Base-by-base conservation (phyloP, 1,140 invertebrate genomes). In the Drosophila persimilis region DNA sequence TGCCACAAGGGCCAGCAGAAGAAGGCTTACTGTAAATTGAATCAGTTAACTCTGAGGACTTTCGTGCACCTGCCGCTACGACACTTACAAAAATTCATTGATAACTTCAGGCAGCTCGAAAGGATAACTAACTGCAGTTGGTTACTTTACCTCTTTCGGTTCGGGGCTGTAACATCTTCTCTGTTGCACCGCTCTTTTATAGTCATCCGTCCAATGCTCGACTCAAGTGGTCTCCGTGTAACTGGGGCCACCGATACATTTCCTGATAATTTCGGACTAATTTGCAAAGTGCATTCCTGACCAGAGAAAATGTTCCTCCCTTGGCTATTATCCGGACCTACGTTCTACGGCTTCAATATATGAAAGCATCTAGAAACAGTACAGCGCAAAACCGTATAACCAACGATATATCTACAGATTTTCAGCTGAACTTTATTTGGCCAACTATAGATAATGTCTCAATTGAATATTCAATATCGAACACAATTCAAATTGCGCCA, bases 61-160 rank as follows among this genome's bases (percentile, higher is more conserved):
- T 29, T 4, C 3, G 3, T 22, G 11, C 5, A n/a, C 3, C 44
- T 2, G 8, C 2, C 0, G 24, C 1, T 1, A 7, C 13, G 29
- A 3, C 15, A 86, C 80, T 85, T 86, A 85, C 80, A 57, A 44
- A 47, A 46, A 69, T 80, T 77, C 80, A 84, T 84, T 31, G 39
- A 55, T 59, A 53, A 53, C 51, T 53, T 22, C 17, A 35, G 20
- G 20, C 20, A 29, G 24, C 31, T 62, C 43, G 46, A 77, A 77
- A 73, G 72, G 45, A 73, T 80, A 73, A 83, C 57, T 83, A 81
- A 58, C 79, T 61, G 52, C 44, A 45, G 15, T 58, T 35, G 31
- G 59, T 47, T 55, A 84, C 64, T 78, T 84, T 72, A 67, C 47
- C 60, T 47, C 76, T 80, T 69, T 60, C 67, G 47, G 41, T 69